Base-by-base conservation (phyloP, 2,113 vertebrate species). In the Poeciliopsis occidentalis region DNA sequence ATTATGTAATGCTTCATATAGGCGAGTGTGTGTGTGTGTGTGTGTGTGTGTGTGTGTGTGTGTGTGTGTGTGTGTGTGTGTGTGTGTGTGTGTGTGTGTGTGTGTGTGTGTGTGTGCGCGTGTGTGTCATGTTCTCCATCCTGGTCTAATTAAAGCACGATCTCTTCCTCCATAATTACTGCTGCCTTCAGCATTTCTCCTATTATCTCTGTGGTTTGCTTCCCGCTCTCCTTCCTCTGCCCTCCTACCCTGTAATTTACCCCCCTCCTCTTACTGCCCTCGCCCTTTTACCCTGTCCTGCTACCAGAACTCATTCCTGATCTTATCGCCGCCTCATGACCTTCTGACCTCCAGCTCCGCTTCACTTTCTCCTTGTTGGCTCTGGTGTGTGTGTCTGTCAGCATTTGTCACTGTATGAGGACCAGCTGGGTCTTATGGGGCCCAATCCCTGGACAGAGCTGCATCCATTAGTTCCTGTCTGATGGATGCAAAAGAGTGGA, bases 161-260 rank as follows among this genome's bases (percentile, higher is more conserved):
- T 47, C 44, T 47, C 44, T 19, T 87, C 87, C 87, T 54, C 32
- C 88, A 68, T 91, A 89, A 91, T 90, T 84, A 89, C 79, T n/a
- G 79, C 65, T 65, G 85, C 85, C 88, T 88, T 80, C 79, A 84
- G 90, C 81, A n/a, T 64, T 91, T 85, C 84, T 84, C 84, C 80
- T 76, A 83, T 87, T 89, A 86, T 47, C 17, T 47, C 87, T 88
- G 89, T 78, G 71, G 86, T 75, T n/a, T 66, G 64, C 37, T 37
- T 37, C 34, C 34, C 32, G 8, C 32, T 34, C 32, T 66, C 70
- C 67, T 77, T 78, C 60, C 68, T 71, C 75, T 77, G 2, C 10
- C 41, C 64, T 63, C 54, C 17, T 47, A 6, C 39, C 67, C 75
- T 77, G 1, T 85, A 76, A 84, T 86, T 87, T 88, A 68, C 37